phyloP scores from a whole-genome alignment of 2,797 vertebrate genomes.

The Martes flavigula region DNA sequence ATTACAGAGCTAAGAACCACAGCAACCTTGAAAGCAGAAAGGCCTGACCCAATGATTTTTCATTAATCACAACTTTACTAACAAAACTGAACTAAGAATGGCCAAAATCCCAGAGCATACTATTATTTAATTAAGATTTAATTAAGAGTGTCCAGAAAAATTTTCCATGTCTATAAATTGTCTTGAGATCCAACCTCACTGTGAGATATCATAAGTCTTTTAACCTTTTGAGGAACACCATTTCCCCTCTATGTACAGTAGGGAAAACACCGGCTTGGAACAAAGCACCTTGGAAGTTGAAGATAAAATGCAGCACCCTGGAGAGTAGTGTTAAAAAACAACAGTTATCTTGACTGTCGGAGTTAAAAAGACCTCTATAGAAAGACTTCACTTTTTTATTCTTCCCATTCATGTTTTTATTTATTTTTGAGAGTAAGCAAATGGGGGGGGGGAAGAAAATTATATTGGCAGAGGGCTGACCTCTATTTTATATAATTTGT shows the following conservation, averaged over 20 bases:
- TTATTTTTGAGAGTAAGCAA: slow-evolving; percentile 82
- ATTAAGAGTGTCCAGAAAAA: neutral
- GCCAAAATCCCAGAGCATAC: neutral
- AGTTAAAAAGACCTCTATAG: slow-evolving; percentile 14
- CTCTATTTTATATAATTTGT: slow-evolving; percentile 88
- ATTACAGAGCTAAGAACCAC: neutral
- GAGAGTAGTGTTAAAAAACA: neutral
- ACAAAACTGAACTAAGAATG: neutral
- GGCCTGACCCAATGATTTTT: neutral
- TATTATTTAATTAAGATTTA: neutral
- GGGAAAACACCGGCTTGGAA: neutral
- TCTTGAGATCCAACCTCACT: neutral
- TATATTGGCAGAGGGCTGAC: slow-evolving; percentile 85
- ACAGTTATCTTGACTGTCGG: neutral
- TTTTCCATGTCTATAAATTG: neutral
- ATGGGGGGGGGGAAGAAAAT: slow-evolving; percentile 76
- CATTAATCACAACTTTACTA: neutral
- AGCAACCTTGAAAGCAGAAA: neutral
- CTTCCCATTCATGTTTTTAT: slow-evolving; percentile 81
- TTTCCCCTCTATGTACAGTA: neutral
- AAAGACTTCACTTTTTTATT: slow-evolving; percentile 9
- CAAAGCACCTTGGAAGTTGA: slow-evolving; percentile 19
- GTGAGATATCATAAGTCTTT: neutral
- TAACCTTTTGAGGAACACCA: neutral
- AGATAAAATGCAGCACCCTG: neutral